Evolutionary conservation across 2,113 vertebrate genomes (phyloP), one percentile per base, ranked within the genome.

Genomic region (Carettochelys insculpta): DNA sequence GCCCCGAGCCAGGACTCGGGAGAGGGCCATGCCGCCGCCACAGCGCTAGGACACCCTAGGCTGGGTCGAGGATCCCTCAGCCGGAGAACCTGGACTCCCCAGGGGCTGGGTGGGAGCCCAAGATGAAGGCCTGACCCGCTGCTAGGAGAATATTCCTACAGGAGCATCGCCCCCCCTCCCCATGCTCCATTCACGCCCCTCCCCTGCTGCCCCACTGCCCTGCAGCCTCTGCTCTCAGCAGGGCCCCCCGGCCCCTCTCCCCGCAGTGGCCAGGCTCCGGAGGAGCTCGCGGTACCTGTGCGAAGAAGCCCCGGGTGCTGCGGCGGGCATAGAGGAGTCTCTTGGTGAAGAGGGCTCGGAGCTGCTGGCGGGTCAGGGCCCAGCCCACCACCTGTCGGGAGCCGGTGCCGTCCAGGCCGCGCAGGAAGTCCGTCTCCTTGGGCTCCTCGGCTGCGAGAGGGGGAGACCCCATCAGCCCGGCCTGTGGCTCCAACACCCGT

Each of bases 291-390:
- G 0, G 3, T 83, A 99, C 99, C 98, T 99, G 99, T 0, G 98
- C 98, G 0, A 99, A 97, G 85, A 99, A 96, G 19, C 98, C 98
- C 2, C 98, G 90, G 85, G 96, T 98, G 94, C 98, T 99, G 73
- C 99, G 97, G 0, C 95, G 92, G 14, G 98, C 97, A 0, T 99
- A 98, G 85, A 98, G 98, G 94, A 98, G 98, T 61, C 98, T 98
- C 95, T 99, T 99, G 90, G 97, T 95, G 90, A 99, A 98, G 85
- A 99, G 98, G 1, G 99, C 99, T 4, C 97, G 96, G 85, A 99
- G 98, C 96, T 99, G 99, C 87, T 98, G 98, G 88, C 93, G 61
- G 43, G 95, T 98, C 93, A 99, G 97, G 0, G 95, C 96, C 98
- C 98, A 98, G 77, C 98, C 98, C 5, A 91, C 92, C 13, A 97